Percentiles rank a stretch among this genome's conserved stretches.
These are phyloP conservation scores for Cettia cetti DNA, from an alignment of 2,113 vertebrate genomes.

Conservation along the genomic window DNA sequence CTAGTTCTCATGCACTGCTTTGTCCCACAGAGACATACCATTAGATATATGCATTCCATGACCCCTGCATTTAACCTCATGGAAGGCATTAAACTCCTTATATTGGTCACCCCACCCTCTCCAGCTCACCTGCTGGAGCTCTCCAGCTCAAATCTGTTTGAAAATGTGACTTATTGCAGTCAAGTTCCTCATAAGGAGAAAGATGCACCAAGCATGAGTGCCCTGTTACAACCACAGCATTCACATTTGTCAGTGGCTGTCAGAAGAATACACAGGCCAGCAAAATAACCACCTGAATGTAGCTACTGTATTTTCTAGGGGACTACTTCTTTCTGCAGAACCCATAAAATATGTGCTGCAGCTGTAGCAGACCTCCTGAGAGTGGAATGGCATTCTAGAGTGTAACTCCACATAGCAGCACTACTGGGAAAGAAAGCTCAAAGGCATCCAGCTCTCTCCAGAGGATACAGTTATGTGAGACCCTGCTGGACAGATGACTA, in stretches of 20 bases:
- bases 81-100: not conserved
- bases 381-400: not conserved
- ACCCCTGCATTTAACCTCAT: not conserved
- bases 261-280: not conserved
- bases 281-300: not conserved
- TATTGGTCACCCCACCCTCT: not conserved
- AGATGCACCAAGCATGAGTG: rapidly evolving
- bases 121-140: too few species aligned
- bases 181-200: not conserved
- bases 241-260: not conserved
- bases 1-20: not conserved
- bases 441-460: conserved; percentile 18
- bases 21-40: rapidly evolving
- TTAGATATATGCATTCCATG: not conserved
- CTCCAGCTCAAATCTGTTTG: not conserved
- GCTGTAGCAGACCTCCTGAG: conserved; percentile 14
- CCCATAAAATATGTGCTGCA: not conserved
- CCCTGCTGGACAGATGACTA: conserved; percentile 33
- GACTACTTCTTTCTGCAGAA: not conserved
- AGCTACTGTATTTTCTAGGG: conserved; percentile 42
- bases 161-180: not conserved
- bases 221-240: not conserved
- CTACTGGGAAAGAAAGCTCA: conserved; percentile 32
- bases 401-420: not conserved
- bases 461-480: conserved; percentile 42